A percentile compares a stretch with the other conserved stretches of the same genome.
phyloP scores from a whole-genome alignment of 1,140 invertebrate genomes.

The Macrotrachela quadricornifera region DNA sequence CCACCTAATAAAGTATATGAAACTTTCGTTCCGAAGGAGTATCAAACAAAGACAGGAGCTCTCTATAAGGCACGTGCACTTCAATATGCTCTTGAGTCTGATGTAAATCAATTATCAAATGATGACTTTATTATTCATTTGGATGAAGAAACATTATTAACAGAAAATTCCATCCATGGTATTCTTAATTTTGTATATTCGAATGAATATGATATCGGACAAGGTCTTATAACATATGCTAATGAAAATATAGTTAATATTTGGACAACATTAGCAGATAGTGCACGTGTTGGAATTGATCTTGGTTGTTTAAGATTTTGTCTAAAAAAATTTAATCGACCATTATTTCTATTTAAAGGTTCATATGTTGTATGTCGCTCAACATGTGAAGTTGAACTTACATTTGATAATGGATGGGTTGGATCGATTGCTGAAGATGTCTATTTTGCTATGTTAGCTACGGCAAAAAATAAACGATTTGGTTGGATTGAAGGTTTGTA shows the following conservation, averaged over 20 bases:
- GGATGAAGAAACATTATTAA: conserved; percentile 85
- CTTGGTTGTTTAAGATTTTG: conserved; percentile 85
- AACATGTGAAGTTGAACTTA: too few relatives aligned
- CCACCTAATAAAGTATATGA: conserved; percentile 46
- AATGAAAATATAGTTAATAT: conserved; percentile 85
- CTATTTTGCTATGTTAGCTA: conserved; percentile 77
- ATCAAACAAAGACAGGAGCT: conserved; percentile 66
- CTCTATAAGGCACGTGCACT: conserved; percentile 81
- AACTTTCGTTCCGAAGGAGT: conserved; percentile 61
- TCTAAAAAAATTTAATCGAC: conserved; percentile 76
- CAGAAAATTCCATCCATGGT: conserved; percentile 61
- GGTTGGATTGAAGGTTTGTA: conserved; percentile 16
- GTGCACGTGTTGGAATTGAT: conserved; percentile 64
- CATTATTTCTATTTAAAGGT: conserved; percentile 80
- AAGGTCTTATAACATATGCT: conserved; percentile 90
- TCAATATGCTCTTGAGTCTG: conserved; percentile 80
- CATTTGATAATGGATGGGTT: conserved; percentile 80
- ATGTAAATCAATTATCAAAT: conserved; percentile 57
- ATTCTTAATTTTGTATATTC: conserved; percentile 85
- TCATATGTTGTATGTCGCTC: conserved; percentile 40
- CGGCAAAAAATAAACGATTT: conserved; percentile 31
- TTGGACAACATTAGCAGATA: conserved; percentile 84
- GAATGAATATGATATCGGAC: conserved; percentile 83
- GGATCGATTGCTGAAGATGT: conserved; percentile 92
- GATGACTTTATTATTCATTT: conserved; percentile 91